Base-by-base conservation (phyloP, 2,113 vertebrate genomes). In the Cyanistes caeruleus region DNA sequence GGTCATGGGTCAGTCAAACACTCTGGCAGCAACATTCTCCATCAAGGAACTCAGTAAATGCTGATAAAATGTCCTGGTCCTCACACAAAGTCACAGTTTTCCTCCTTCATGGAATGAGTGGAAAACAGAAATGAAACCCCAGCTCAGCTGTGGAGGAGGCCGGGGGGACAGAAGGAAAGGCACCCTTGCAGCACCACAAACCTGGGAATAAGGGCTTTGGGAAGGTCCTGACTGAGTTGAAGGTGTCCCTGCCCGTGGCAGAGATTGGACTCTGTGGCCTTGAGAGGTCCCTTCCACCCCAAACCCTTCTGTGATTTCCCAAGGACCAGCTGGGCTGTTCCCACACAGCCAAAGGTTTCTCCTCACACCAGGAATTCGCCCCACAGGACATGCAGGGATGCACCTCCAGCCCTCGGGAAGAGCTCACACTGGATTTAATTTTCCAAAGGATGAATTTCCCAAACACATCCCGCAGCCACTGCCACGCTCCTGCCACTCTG, bases 71-170 rank as follows among this genome's bases (percentile, higher is more conserved):
- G 0, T 7, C 55, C 63, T 0, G 51, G 39, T 43, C 64, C 76
- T 69, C 2, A 55, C 58, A 55, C 10, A 11, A 7, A 62, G 28
- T 2, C 6, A 52, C 25, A 20, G 62, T 2, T 39, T 65, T 68
- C 23, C 24, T 11, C 64, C 56, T n/a, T 35, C n/a, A 3, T 0
- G 20, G 59, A 65, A 41, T 0, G 10, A 64, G 31, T 18, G 53
- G 85, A 65, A 74, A 74, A 81, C 3, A 31, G n/a, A 73, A 76
- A 62, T 6, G 10, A 33, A 39, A 56, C 30, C 1, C 23, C 10
- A 30, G 76, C 55, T 52, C 44, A 22, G 79, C 31, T 53, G 11
- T 5, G 37, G 37, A 48, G 15, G 17, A 70, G 37, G 62, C 23
- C 1, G 5, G 21, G 30, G 14, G 17, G 9, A 7, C 5, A 23